Evolutionary conservation across 2,888 invertebrate genomes (phyloP).

Genomic region (Melitaea athalia): DNA sequence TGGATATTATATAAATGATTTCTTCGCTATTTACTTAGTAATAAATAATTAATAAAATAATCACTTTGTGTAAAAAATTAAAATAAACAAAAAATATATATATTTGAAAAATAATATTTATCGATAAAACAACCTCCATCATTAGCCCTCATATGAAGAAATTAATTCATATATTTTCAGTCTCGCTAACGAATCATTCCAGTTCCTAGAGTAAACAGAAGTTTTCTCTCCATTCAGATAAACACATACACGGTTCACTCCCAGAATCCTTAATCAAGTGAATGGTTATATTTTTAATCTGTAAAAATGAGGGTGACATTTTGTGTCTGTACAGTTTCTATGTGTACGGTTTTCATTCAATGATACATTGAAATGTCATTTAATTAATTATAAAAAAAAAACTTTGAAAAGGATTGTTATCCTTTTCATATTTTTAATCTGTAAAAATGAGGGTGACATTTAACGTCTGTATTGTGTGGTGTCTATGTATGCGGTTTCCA

Average conservation of each 20-base stretch:
- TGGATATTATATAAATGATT: too few relatives aligned
- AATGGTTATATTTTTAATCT: conserved; percentile 16
- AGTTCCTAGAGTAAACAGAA: conserved; percentile 38
- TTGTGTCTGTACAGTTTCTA: background rate
- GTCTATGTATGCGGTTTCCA: background rate
- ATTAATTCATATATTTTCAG: conserved; percentile 70
- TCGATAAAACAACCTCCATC: conserved; percentile 44
- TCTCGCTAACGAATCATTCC: conserved; percentile 62
- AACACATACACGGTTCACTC: conserved; percentile 20
- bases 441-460: background rate
- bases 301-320: background rate
- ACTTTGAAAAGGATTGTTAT: too few relatives aligned
- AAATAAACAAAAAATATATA: too few relatives aligned
- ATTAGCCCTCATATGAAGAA: conserved; percentile 56
- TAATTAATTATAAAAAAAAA: background rate
- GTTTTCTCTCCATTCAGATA: conserved; percentile 23
- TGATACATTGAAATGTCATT: background rate
- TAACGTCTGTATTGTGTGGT: background rate
- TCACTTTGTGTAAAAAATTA: background rate
- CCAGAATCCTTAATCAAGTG: conserved; percentile 24
- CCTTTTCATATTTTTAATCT: background rate
- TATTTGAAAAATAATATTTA: background rate
- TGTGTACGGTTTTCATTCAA: background rate
- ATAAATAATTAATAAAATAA: too few relatives aligned
- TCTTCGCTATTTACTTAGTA: too few relatives aligned